Percentiles rank a stretch among this genome's conserved stretches.
Evolutionary conservation across 2,888 invertebrate genomes (phyloP).

Genomic region (Andricus quercusramuli): DNA sequence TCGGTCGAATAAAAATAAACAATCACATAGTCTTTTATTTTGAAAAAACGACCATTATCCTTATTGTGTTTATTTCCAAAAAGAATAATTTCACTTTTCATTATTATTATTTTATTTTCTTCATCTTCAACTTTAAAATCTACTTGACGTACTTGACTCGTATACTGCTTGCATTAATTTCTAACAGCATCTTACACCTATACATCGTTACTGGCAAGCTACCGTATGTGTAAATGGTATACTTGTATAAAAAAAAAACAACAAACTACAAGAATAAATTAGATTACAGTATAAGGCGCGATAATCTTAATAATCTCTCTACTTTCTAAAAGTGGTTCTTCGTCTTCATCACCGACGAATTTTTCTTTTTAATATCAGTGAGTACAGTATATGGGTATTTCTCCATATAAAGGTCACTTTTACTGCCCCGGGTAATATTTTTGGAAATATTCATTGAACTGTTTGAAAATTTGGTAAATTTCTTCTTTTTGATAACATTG

Average conservation of each 20-base stretch:
- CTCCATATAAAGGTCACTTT: no score
- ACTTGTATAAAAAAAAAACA: conserved; percentile 51
- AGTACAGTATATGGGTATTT: background rate
- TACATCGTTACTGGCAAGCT: conserved; percentile 68
- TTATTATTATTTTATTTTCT: background rate
- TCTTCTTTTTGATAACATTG: no score
- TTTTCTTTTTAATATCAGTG: background rate
- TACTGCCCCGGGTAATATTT: no score
- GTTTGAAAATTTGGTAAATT: no score
- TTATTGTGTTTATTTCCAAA: background rate
- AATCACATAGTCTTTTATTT: background rate
- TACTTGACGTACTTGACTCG: conserved; percentile 25
- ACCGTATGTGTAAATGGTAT: conserved; percentile 58
- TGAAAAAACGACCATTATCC: background rate
- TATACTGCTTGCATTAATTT: conserved; percentile 23
- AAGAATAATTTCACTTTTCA: background rate
- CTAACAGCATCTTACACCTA: conserved; percentile 28
- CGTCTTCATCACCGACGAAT: conserved; percentile 10
- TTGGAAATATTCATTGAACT: no score
- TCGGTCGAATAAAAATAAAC: background rate
- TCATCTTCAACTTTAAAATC: conserved; percentile 1
- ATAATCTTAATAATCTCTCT: conserved; percentile 29
- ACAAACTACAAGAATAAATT: conserved; percentile 67
- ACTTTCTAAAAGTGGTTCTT: conserved; percentile 35
- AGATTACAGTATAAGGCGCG: conserved; percentile 46